Conservation (phyloP, 1,140 invertebrate genomes). For the Gonatopus flavifemur region DNA sequence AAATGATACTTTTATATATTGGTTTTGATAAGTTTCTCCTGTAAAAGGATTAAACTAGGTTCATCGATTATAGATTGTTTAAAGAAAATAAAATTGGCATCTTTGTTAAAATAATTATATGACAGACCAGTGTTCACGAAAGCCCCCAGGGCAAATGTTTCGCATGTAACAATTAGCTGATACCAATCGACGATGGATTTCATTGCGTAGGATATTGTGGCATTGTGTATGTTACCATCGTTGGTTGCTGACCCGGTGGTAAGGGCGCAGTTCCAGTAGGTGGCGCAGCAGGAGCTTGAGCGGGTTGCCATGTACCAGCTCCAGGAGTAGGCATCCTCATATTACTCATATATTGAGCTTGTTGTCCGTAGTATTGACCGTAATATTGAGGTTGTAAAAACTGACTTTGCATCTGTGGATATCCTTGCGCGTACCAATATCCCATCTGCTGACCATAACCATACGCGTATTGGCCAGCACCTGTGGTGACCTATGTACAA, state of each 20-base stretch:
- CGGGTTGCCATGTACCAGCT: conserved; percentile 59
- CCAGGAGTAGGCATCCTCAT: conserved; percentile 62
- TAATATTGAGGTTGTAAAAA: conserved; percentile 53
- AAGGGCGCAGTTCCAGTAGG: conserved; percentile 57
- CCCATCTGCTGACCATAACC: conserved; percentile 73
- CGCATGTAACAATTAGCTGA: conserved; percentile 29
- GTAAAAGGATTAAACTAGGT: too few relatives aligned
- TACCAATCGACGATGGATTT: conserved; percentile 44
- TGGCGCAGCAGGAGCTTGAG: conserved; percentile 54
- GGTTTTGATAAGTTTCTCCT: too few relatives aligned
- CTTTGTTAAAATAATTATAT: conserved; percentile 33
- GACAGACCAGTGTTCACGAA: conserved; percentile 25
- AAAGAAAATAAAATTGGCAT: too few relatives aligned
- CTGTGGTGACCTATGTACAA: conserved; percentile 51
- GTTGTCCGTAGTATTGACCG: conserved; percentile 63
- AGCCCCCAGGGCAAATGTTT: conserved; percentile 28
- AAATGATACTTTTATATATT: too few relatives aligned
- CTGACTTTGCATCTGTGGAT: conserved; percentile 62
- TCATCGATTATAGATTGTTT: too few relatives aligned
- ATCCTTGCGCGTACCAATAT: conserved; percentile 78
- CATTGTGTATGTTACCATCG: conserved; percentile 76
- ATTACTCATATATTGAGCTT: conserved; percentile 58
- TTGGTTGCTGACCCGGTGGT: conserved; percentile 61
- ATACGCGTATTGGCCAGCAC: conserved; percentile 67
- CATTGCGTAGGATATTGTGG: conserved; percentile 79